phyloP scores from a whole-genome alignment of 2,888 invertebrate genomes.

The Acleris sparsana region DNA sequence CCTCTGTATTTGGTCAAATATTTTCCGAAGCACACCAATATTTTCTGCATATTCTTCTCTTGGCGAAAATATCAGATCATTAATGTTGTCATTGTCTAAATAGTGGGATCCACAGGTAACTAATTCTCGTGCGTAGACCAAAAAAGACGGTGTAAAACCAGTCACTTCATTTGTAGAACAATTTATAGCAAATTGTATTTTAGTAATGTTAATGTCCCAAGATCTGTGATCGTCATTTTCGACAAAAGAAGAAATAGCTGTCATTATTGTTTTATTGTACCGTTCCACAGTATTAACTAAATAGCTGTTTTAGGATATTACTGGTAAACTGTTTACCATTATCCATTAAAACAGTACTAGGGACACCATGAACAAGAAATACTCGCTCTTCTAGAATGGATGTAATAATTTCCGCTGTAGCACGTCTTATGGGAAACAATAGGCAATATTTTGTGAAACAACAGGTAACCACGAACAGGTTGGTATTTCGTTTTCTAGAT shows the following conservation, averaged over 20 bases:
- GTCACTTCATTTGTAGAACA: constrained; percentile 12
- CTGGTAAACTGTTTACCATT: not conserved
- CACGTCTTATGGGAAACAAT: not conserved
- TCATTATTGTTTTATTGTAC: no score
- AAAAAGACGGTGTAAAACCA: constrained; percentile 40
- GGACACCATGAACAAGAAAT: no score
- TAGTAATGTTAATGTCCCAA: constrained; percentile 15
- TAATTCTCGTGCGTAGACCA: constrained; percentile 36
- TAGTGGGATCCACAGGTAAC: constrained; percentile 11
- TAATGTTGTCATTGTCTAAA: constrained; percentile 25
- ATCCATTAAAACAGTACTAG: constrained; percentile 12
- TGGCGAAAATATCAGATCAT: constrained; percentile 35
- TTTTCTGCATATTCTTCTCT: constrained; percentile 26
- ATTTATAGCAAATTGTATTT: constrained; percentile 12
- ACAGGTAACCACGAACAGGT: no score
- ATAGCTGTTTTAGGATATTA: constrained; percentile 11
- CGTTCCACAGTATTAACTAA: not conserved
- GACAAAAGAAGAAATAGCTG: no score
- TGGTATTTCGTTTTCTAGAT: no score
- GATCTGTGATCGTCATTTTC: not conserved
- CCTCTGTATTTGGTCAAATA: constrained; percentile 17
- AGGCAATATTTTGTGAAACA: no score
- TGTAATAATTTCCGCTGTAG: not conserved
- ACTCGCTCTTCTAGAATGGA: not conserved
- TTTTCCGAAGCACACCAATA: constrained; percentile 9